Base-by-base conservation (phyloP, 2,888 invertebrate genomes). In the Isotomurus palustris region DNA sequence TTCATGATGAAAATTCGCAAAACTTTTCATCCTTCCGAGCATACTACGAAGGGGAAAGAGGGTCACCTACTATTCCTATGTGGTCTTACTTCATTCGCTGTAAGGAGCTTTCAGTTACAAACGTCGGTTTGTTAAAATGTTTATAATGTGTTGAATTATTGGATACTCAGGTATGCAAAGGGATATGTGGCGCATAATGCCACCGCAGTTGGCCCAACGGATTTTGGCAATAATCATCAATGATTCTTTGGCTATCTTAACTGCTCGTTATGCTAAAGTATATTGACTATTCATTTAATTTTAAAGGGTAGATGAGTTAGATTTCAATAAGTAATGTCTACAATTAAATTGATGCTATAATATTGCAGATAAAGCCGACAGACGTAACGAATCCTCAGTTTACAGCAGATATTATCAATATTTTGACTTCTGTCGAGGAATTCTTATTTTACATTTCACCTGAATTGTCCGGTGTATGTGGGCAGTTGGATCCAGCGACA, bases 31-130 rank as follows among this genome's bases (percentile, higher is more conserved):
- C 81, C 58, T 71, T 75, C 12, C 79, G 80, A 40, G 77, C 83
- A 0, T 86, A 86, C 71, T 85, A 83, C 70, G 85, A 85, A 74
- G 50, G 50, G 3, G 87, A 87, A 73, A 78, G 87, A 14, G 88
- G 88, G 2, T 87, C 89, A 2, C 89, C 87, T 38, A 84, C 86
- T 1, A 83, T 89, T 62, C 89, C 89, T 72, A 90, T 89, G 81
- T 90, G 90, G 90, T 88, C 89, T 87, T 79, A 88, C 22, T 90
- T 90, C 72, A 86, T 90, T 84, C 84, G 86, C 76, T 86, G 87
- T 84, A 72, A 50, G 44, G 44, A 14, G 19, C 27, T 36, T 47
- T 25, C 6, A 44, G 17, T 22, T 21, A 6, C 17, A n/a, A 40
- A 40, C 17, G 10, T 40, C 19, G 40, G 17, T 40, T 6, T 6